A percentile compares a stretch with the other conserved stretches of the same genome.
phyloP scores from a whole-genome alignment of 2,888 invertebrate species.

The Cyrtodaria siliqua region DNA sequence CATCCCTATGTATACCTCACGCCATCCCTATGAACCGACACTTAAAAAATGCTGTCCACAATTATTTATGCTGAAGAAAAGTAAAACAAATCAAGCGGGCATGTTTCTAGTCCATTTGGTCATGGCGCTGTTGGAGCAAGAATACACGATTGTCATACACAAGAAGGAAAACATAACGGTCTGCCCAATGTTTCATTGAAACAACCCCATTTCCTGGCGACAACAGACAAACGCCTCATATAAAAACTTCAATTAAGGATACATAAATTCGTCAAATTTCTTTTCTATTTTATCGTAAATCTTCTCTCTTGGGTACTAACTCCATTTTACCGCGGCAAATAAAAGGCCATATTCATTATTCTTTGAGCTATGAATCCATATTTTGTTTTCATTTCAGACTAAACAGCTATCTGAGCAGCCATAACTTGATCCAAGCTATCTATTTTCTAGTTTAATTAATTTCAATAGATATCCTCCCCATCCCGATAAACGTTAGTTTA shows the following conservation, averaged over 20 bases:
- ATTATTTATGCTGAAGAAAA: too few species aligned
- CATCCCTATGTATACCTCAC: too few species aligned
- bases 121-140: too few species aligned
- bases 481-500: conserved; percentile 64
- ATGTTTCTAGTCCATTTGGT: too few species aligned
- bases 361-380: conserved; percentile 59
- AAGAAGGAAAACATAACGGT: too few species aligned
- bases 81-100: too few species aligned
- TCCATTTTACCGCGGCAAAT: conserved; percentile 62
- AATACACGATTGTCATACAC: too few species aligned
- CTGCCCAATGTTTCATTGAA: too few species aligned
- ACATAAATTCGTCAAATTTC: conserved; percentile 58
- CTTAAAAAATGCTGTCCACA: too few species aligned
- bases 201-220: neutral
- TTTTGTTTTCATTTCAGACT: conserved; percentile 62
- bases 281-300: conserved; percentile 46
- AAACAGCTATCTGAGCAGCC: conserved; percentile 55
- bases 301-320: conserved; percentile 55
- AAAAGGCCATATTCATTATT: conserved; percentile 66
- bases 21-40: too few species aligned
- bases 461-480: conserved; percentile 61
- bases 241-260: conserved; percentile 58
- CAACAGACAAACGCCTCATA: conserved; percentile 26
- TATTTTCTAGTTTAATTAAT: conserved; percentile 69
- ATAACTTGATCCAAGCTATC: conserved; percentile 65